Evolutionary conservation across 2,888 invertebrate genomes (phyloP).

Genomic region (Sipha maydis): DNA sequence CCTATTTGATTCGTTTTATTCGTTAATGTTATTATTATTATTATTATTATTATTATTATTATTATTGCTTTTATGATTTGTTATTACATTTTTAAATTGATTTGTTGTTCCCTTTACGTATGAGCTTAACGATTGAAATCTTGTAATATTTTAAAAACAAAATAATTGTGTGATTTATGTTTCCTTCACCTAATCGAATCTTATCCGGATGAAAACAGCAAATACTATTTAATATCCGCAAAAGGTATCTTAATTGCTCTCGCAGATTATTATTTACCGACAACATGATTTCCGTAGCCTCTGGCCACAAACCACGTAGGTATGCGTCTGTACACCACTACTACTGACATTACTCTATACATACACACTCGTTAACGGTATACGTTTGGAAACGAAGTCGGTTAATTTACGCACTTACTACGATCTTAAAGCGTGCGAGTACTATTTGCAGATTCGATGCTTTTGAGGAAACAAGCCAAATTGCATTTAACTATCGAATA

Average conservation of each 20-base stretch:
- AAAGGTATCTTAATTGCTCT: constrained; percentile 7
- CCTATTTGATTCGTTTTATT: no score
- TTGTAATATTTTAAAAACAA: not conserved
- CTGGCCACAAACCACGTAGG: not conserved
- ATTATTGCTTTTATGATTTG: no score
- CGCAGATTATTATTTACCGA: not conserved
- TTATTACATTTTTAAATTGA: no score
- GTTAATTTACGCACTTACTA: no score
- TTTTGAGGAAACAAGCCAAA: not conserved
- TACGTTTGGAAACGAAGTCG: no score
- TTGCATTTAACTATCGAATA: not conserved
- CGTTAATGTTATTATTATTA: no score
- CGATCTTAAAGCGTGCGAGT: no score
- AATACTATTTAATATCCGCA: not conserved
- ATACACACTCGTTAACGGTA: not conserved
- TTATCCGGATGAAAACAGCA: not conserved
- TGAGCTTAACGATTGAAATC: not conserved
- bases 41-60: no score
- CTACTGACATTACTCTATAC: not conserved
- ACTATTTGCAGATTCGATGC: no score
- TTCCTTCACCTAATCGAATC: not conserved
- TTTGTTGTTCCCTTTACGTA: no score
- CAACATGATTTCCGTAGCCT: not conserved
- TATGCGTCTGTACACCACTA: not conserved
- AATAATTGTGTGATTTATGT: not conserved